Base-by-base conservation (phyloP, 2,797 vertebrate genomes). In the Characodon lateralis region DNA sequence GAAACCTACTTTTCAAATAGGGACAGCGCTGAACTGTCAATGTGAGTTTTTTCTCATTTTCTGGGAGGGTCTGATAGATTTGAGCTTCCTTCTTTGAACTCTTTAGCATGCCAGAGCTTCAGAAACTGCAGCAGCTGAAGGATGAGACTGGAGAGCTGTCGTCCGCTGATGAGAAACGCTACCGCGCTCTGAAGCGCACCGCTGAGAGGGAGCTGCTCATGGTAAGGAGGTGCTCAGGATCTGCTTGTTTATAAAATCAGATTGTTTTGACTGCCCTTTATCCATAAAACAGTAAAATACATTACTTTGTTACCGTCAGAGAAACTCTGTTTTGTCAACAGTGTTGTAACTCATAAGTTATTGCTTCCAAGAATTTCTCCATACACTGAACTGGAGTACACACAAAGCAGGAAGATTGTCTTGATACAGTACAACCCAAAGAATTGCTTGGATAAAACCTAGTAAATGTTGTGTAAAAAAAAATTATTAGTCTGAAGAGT, bases 71-170 rank as follows among this genome's bases (percentile, higher is more conserved):
- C 16, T 66, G 16, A 63, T 22, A 0, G 31, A 53, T 65, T 55
- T 55, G 14, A 35, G 24, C 28, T 20, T 0, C 22, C 20, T 69
- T 3, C 12, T 66, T 72, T 63, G 86, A n/a, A 85, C n/a, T 86
- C 35, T 39, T 71, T 85, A 99, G 98, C 83, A 99, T 99, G 98
- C 98, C 98, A 0, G 98, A 99, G 90, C 96, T 99, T 43, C 98
- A 99, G 94, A 99, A 99, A 73, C 94, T 99, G n/a, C 98, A 99
- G 90, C 98, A 99, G 92, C 94, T 99, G 78, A 99, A 99, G 91
- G 98, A 99, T 28, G 98, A 99, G 90, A 99, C 98, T 0, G 98
- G 98, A 31, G 98, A 99, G 63, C 95, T 99, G 83, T 99, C 98
- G 0, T 99, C 98, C 0, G 98, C 98, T 0, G 98, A 99, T 3